Conservation (phyloP, 2,797 vertebrate genomes). For the Pteropus rufus region DNA sequence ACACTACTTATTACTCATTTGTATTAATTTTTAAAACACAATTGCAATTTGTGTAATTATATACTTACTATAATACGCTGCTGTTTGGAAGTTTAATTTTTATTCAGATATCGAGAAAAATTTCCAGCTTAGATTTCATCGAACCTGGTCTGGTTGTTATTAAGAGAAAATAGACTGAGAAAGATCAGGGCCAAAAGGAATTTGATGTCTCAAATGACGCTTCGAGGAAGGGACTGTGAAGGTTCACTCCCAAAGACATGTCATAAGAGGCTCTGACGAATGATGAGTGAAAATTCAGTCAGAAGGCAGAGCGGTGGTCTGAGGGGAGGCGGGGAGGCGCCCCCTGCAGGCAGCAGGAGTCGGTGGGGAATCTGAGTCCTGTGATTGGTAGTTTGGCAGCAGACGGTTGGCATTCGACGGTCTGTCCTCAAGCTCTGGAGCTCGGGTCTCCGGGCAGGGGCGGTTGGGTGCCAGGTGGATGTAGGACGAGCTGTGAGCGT, state of each 20-base stretch:
- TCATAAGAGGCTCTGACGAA: not conserved
- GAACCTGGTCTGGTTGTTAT: not conserved
- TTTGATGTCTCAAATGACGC: not conserved
- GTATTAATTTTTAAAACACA: not conserved
- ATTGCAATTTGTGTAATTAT: not conserved
- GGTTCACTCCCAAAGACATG: not conserved
- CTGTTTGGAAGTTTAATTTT: not conserved
- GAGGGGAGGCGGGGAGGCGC: fast-evolving
- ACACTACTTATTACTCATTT: not conserved
- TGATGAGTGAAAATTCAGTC: not conserved
- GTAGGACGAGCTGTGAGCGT: not conserved
- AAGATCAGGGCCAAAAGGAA: not conserved
- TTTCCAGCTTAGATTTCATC: not conserved
- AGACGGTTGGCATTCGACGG: fast-evolving
- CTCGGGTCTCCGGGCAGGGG: not conserved
- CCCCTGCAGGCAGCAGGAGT: too few species aligned
- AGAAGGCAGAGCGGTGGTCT: not conserved
- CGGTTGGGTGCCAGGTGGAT: not conserved
- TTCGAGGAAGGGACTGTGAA: not conserved
- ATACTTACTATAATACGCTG: not conserved
- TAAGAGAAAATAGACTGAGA: not conserved
- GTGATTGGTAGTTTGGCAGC: fast-evolving
- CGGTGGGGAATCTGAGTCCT: too few species aligned
- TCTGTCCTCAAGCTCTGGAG: fast-evolving
- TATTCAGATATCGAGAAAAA: not conserved